Evolutionary conservation across 2,113 vertebrate species (phyloP).

Genomic region (Cyprinodon brontotheroides): DNA sequence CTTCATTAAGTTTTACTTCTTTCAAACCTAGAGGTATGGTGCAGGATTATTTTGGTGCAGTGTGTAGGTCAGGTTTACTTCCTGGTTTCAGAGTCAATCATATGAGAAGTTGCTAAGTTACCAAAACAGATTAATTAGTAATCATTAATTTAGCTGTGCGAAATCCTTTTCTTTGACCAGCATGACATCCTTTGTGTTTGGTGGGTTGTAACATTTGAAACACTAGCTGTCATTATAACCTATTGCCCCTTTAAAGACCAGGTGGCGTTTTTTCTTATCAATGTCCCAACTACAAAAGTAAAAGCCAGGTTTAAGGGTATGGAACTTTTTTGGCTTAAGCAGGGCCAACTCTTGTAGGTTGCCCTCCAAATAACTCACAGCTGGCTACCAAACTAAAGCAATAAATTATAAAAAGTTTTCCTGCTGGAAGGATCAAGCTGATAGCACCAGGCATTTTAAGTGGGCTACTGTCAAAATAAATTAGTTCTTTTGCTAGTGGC

Average conservation of each 20-base stretch:
- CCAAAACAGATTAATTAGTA: too few species aligned
- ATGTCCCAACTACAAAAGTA: background rate
- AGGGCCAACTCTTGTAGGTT: constrained; percentile 9
- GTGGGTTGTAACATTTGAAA: too few species aligned
- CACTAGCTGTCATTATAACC: too few species aligned
- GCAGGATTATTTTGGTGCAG: too few species aligned
- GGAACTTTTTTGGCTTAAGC: constrained; percentile 36
- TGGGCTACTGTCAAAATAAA: constrained; percentile 36
- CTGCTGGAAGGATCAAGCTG: constrained; percentile 16
- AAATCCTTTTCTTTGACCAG: too few species aligned
- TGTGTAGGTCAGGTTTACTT: too few species aligned
- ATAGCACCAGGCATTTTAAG: constrained; percentile 26
- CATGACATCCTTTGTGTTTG: too few species aligned
- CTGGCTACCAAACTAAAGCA: constrained; percentile 35
- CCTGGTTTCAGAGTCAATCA: too few species aligned
- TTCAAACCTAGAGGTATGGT: too few species aligned
- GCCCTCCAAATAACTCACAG: constrained; percentile 57
- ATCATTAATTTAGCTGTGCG: too few species aligned
- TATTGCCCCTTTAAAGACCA: constrained; percentile 15
- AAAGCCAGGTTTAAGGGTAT: background rate
- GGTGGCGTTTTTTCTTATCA: background rate
- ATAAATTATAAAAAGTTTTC: constrained; percentile 42
- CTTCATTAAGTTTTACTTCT: too few species aligned
- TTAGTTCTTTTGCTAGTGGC: constrained; percentile 8
- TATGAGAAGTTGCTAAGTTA: too few species aligned